Conservation (phyloP, 2,797 vertebrate species). For the Ptychadena robeensis region DNA sequence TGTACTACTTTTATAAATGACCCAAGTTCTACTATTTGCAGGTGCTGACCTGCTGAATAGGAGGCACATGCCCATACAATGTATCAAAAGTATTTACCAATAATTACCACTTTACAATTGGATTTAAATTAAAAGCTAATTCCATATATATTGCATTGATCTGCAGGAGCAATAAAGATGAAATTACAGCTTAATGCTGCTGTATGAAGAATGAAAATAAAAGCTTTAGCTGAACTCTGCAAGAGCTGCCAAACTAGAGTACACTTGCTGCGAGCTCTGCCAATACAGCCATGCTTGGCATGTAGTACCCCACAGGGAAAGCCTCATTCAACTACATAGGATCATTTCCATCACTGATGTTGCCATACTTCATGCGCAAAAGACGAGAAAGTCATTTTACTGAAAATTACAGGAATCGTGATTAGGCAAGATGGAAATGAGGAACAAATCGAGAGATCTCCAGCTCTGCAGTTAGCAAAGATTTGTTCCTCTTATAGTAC, state of each 20-base stretch:
- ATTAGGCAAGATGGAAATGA: conserved; percentile 40
- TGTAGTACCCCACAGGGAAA: conserved; percentile 22
- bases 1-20: too few relatives aligned
- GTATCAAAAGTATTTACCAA: too few relatives aligned
- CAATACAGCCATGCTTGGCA: not conserved
- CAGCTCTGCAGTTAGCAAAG: conserved; percentile 37
- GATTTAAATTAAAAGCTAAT: not conserved
- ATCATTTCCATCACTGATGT: conserved; percentile 27
- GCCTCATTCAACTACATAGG: conserved; percentile 16
- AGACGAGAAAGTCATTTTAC: conserved; percentile 24
- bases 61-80: too few relatives aligned
- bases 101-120: not conserved
- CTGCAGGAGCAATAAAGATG: not conserved
- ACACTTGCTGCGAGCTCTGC: not conserved
- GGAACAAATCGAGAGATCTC: conserved; percentile 43
- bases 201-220: not conserved
- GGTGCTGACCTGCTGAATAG: too few relatives aligned
- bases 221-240: not conserved
- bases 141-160: not conserved
- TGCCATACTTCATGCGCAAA: conserved; percentile 21
- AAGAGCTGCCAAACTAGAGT: not conserved
- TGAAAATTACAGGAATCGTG: conserved; percentile 15
- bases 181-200: not conserved
- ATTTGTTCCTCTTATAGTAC: conserved; percentile 41
- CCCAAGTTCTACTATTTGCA: too few relatives aligned